phyloP scores from a whole-genome alignment of 2,888 invertebrate genomes.

The Orchesella flavescens region DNA sequence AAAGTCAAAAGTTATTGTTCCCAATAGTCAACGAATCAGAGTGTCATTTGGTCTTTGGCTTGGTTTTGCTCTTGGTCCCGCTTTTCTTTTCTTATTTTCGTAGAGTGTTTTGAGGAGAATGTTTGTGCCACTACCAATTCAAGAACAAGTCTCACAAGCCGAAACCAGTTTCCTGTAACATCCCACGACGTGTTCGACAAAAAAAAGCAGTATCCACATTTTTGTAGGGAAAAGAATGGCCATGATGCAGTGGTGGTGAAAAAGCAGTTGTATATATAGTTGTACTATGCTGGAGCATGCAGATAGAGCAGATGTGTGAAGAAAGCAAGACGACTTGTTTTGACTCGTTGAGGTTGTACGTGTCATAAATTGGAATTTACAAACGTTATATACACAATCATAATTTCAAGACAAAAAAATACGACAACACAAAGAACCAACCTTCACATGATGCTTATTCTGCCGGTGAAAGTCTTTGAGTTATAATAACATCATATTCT shows the following conservation, averaged over 20 bases:
- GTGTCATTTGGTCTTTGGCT: constrained; percentile 38
- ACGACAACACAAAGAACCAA: no score
- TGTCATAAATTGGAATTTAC: constrained; percentile 30
- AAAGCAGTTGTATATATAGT: not conserved
- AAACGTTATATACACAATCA: constrained; percentile 7
- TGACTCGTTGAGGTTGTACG: constrained; percentile 14
- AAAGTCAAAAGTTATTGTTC: constrained; percentile 58
- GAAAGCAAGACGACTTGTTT: not conserved
- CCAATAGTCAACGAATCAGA: constrained; percentile 53
- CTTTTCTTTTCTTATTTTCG: constrained; percentile 25
- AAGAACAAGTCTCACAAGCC: constrained; percentile 22
- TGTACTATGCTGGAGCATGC: not conserved
- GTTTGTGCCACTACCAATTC: constrained; percentile 35
- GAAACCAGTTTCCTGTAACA: constrained; percentile 25
- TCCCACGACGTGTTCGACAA: constrained; percentile 17
- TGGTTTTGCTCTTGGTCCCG: not conserved
- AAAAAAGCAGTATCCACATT: not conserved
- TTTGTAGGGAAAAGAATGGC: not conserved
- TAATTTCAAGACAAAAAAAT: no score
- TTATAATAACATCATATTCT: no score
- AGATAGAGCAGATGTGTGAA: not conserved
- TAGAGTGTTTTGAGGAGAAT: constrained; percentile 29
- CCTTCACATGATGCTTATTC: no score
- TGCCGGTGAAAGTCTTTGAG: no score
- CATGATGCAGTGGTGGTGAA: not conserved